Base-by-base conservation (phyloP, 2,888 invertebrate species). In the Tiphia femorata region DNA sequence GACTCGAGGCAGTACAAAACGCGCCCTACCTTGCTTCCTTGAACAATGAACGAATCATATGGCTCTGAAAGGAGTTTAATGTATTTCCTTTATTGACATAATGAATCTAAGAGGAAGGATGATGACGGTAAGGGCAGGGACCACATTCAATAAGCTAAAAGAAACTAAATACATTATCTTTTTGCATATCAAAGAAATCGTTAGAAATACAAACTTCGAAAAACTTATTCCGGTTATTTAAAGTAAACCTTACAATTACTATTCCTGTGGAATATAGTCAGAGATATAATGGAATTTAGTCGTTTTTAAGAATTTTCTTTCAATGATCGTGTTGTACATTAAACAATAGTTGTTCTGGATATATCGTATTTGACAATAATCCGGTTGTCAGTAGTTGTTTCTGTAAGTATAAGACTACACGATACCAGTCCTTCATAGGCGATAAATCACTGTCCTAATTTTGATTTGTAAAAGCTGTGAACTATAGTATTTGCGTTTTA, bases 1-100 rank as follows among this genome's bases (percentile, higher is more conserved):
- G 76, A 78, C 78, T 76, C 76, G 76, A 78, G 79, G 77, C 76
- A 77, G 75, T 78, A 73, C 73, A 76, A 77, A 72, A 74, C 73
- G 73, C 73, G 72, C 66, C 63, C 60, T 69, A 64, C 58, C 58
- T 62, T 62, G 51, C 56, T 60, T 53, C 59, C 58, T 58, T 56
- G 56, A 54, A 61, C 43, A 48, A 66, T 56, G 51, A 69, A 65
- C 58, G 60, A 65, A 65, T 68, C 47, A 59, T 52, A 65, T 50
- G 52, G 55, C 58, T 65, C 54, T 52, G 44, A 52, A 48, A 51
- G 52, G 54, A 48, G n/a, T n/a, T 67, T 52, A 63, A 70, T 50
- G 52, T 67, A 59, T 65, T 54, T 53, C 30, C 63, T 68, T 76
- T 66, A 68, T 68, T 75, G 66, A 73, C 62, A 68, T 69, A 73